Conservation (phyloP, 2,797 vertebrate species). For the Harpagifer antarcticus region DNA sequence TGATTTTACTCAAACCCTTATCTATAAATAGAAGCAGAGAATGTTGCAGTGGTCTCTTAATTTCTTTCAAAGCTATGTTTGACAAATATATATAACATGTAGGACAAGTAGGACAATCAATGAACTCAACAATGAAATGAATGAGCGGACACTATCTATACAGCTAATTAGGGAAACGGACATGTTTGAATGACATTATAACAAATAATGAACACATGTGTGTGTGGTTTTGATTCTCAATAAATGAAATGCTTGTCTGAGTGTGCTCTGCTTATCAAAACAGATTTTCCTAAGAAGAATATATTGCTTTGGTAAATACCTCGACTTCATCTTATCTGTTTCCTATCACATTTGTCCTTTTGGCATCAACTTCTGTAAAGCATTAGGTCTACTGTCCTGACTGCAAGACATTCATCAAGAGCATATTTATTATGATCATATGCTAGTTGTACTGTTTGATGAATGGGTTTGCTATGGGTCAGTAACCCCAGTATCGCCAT, state of each 20-base stretch:
- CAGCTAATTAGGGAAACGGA: slow-evolving; percentile 27
- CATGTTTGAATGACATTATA: slow-evolving; percentile 16
- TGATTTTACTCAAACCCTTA: background rate
- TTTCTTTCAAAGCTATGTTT: too few species aligned
- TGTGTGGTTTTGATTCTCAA: background rate
- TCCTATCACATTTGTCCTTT: slow-evolving; percentile 62
- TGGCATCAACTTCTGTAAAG: slow-evolving; percentile 35
- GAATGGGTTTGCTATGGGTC: slow-evolving; percentile 77
- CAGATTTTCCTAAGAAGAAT: slow-evolving; percentile 28
- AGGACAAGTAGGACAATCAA: background rate
- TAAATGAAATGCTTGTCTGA: slow-evolving; percentile 8
- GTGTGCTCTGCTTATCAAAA: slow-evolving; percentile 11
- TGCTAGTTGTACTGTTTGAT: slow-evolving; percentile 80
- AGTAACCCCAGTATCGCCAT: slow-evolving; percentile 74
- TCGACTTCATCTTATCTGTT: slow-evolving; percentile 55
- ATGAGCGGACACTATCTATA: slow-evolving; percentile 21
- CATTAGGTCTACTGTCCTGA: slow-evolving; percentile 21
- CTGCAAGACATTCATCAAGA: slow-evolving; percentile 54
- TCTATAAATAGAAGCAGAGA: too few species aligned
- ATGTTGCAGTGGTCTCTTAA: too few species aligned
- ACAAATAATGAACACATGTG: background rate
- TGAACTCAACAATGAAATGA: background rate
- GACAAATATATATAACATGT: background rate
- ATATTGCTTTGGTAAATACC: slow-evolving; percentile 36
- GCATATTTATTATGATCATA: slow-evolving; percentile 79